Percentiles rank a stretch among this genome's conserved stretches.
Evolutionary conservation across 2,797 vertebrate genomes (phyloP).

Genomic region (Crax fasciolata): DNA sequence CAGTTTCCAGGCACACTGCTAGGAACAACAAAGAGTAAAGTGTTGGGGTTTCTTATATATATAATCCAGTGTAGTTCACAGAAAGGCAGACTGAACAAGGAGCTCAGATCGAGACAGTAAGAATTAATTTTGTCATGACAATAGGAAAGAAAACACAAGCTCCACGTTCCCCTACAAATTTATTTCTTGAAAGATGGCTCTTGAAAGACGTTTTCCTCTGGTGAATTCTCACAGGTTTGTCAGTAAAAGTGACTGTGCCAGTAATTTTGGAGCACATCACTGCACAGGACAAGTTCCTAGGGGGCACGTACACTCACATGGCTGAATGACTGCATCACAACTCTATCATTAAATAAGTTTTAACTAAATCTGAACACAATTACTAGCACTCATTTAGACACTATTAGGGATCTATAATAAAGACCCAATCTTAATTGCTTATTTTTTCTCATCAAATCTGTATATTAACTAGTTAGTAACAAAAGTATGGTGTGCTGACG

Average conservation of each 20-base stretch:
- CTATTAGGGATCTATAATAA: neutral
- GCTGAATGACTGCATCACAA: neutral
- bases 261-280: neutral
- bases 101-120: neutral
- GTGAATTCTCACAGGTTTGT: neutral
- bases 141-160: neutral
- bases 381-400: neutral
- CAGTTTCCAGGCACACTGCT: neutral
- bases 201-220: neutral
- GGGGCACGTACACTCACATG: accelerated
- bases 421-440: neutral
- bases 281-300: neutral
- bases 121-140: neutral
- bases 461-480: neutral
- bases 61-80: neutral
- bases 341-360: neutral
- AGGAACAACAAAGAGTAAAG: neutral
- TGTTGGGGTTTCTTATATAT: accelerated
- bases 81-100: neutral
- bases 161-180: neutral
- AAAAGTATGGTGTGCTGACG: neutral
- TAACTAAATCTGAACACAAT: neutral
- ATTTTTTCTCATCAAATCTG: neutral
- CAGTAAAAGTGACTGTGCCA: neutral
- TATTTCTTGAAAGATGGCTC: neutral